Evolutionary conservation across 2,113 vertebrate genomes (phyloP), one percentile per base, ranked within the genome.

Genomic region (Paradoxurus hermaphroditus): DNA sequence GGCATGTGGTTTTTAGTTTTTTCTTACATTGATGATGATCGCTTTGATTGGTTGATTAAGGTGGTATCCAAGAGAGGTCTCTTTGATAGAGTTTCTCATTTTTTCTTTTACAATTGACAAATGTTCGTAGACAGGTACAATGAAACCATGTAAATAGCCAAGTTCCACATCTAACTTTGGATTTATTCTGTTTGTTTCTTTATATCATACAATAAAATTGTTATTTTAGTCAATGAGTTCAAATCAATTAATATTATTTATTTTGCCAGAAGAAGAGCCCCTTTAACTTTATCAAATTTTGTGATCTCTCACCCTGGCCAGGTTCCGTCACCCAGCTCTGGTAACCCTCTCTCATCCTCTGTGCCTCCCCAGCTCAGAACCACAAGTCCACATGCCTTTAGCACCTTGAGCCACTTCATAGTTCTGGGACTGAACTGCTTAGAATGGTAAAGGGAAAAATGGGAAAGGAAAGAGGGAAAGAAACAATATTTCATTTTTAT

Each of bases 181-280:
- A 11, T 73, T 82, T 41, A 36, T 70, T 95, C 8, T 62, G 14
- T 78, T 84, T 83, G 1, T 39, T 79, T 88, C 7, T 39, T 87
- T 49, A 63, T 49, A n/a, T n/a, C n/a, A n/a, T n/a, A n/a, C n/a
- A n/a, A n/a, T n/a, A n/a, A n/a, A n/a, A n/a, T 73, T 63, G 5
- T 0, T 65, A 63, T 72, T 93, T 86, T 90, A 78, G 36, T 94
- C 18, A 77, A 12, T 78, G 41, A 39, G 9, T 65, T 77, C 65
- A 86, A 93, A 92, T 77, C 3, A 23, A 44, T 72, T 8, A 46
- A 67, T 75, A 51, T 36, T 86, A 81, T 62, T 82, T 91, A 31
- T 70, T 86, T 89, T 2, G 29, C 15, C 16, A 23, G 23, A 10
- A 1, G 14, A 27, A 82, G 15, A 62, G 2, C 4, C 5, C 9